Evolutionary conservation across 2,797 vertebrate genomes (phyloP).

Genomic region (Tangara arthus): DNA sequence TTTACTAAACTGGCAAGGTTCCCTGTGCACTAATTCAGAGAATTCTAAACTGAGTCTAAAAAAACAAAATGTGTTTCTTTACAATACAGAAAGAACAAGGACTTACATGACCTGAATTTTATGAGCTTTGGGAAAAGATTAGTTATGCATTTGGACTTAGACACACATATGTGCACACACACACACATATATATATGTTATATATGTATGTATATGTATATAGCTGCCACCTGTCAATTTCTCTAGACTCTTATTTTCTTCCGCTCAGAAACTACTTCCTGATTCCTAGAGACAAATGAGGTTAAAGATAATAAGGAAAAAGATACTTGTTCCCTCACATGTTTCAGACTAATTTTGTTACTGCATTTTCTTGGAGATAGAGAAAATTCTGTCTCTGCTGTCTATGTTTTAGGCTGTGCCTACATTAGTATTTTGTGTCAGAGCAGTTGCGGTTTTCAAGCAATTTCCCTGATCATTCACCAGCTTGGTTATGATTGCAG

Average conservation of each 20-base stretch:
- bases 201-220: too few species aligned
- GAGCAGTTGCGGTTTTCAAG: not conserved
- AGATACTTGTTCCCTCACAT: not conserved
- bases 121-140: not conserved
- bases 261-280: not conserved
- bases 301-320: not conserved
- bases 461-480: not conserved
- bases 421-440: not conserved
- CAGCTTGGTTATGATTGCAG: not conserved
- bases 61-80: not conserved
- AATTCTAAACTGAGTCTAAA: not conserved
- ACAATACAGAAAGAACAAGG: not conserved
- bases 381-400: not conserved
- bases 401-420: not conserved
- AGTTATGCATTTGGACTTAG: not conserved
- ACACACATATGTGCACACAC: fast-evolving
- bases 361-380: not conserved
- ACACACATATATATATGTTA: fast-evolving
- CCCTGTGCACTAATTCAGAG: not conserved
- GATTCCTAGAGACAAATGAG: not conserved
- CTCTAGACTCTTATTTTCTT: not conserved
- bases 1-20: not conserved
- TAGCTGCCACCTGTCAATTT: not conserved
- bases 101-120: not conserved
- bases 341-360: not conserved